These are phyloP conservation scores for Bursaphelenchus mucronatus DNA, from an alignment of 1,140 invertebrate species.

Conservation along the genomic window DNA sequence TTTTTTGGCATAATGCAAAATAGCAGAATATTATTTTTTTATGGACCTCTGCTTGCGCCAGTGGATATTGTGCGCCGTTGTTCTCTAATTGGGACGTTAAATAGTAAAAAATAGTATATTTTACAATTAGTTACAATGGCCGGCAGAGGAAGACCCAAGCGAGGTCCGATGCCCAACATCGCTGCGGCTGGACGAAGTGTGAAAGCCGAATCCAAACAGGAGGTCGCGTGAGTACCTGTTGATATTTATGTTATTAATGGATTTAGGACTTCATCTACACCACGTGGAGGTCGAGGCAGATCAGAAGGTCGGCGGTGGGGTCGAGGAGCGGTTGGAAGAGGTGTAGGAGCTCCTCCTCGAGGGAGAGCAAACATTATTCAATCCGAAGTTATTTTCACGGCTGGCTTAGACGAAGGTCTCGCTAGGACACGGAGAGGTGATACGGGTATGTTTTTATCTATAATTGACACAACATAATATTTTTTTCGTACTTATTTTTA, in stretches of 20 bases:
- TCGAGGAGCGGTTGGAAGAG: slow-evolving; percentile 2
- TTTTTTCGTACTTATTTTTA: slow-evolving; percentile 5
- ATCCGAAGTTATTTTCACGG: not conserved
- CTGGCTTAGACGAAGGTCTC: slow-evolving; percentile 1
- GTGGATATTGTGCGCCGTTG: too few species aligned
- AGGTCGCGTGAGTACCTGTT: slow-evolving; percentile 4
- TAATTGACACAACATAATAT: not conserved
- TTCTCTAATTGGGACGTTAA: too few species aligned
- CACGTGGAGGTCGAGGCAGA: slow-evolving; percentile 3
- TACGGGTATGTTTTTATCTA: not conserved
- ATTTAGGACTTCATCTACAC: not conserved
- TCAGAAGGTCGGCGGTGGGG: not conserved
- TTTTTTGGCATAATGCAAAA: too few species aligned
- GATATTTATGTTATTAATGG: not conserved
- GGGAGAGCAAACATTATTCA: not conserved
- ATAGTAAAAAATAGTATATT: not conserved
- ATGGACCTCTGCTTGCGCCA: too few species aligned
- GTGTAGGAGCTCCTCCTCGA: not conserved
- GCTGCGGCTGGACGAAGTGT: slow-evolving; percentile 11
- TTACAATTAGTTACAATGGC: not conserved
- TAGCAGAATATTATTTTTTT: too few species aligned
- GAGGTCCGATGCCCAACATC: slow-evolving; percentile 1
- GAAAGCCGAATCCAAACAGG: slow-evolving; percentile 5
- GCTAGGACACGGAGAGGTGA: not conserved
- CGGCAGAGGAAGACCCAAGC: slow-evolving; percentile 2